Percentiles rank a stretch among this genome's conserved stretches.
phyloP scores from a whole-genome alignment of 2,888 invertebrate genomes.

The Xestia sexstrigata region DNA sequence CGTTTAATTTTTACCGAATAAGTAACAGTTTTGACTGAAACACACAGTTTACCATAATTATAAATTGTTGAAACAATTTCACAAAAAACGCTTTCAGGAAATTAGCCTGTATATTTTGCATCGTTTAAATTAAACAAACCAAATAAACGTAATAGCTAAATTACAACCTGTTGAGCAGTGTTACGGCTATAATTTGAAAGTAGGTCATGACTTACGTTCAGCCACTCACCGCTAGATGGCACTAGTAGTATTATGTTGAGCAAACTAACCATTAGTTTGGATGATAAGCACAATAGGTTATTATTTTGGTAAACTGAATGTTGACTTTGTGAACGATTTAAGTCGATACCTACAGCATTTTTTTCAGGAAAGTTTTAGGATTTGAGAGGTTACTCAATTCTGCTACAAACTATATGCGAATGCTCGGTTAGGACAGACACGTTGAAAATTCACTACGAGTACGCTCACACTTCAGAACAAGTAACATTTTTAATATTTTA shows the following conservation, averaged over 20 bases:
- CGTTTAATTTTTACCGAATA: not conserved
- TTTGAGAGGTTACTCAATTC: not conserved
- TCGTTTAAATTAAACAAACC: not conserved
- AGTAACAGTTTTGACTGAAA: not conserved
- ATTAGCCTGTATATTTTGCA: too few species aligned
- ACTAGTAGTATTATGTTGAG: conserved; percentile 11
- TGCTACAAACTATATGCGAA: not conserved
- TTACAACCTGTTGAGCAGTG: not conserved
- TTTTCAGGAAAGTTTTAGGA: not conserved
- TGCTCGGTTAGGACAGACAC: not conserved
- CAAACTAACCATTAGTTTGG: not conserved
- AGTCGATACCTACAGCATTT: not conserved
- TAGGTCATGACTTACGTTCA: not conserved
- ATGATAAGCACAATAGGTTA: not conserved
- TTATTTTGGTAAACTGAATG: not conserved
- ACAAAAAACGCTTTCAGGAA: not conserved
- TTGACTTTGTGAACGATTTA: not conserved
- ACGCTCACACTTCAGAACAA: too few species aligned
- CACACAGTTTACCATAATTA: not conserved
- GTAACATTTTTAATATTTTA: not conserved
- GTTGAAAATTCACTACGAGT: not conserved
- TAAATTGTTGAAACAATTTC: not conserved
- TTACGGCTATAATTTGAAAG: not conserved
- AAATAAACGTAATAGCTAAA: not conserved
- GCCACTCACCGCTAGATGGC: conserved; percentile 55